These are phyloP conservation scores for Gnatocerus cornutus DNA, from an alignment of 2,888 invertebrate genomes.

Conservation along the genomic window DNA sequence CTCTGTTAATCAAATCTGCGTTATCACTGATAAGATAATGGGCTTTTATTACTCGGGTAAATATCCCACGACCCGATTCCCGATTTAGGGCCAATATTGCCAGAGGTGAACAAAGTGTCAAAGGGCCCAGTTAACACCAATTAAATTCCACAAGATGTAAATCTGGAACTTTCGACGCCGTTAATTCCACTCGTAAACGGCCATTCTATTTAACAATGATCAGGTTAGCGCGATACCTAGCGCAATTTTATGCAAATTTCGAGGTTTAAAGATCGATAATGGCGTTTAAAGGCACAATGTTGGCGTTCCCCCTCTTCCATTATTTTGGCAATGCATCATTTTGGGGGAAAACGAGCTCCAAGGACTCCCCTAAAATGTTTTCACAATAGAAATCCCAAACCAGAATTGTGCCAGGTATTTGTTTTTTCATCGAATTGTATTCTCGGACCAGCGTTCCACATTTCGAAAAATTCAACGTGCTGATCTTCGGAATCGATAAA, in stretches of 20 bases:
- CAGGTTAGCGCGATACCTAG: slow-evolving; percentile 15
- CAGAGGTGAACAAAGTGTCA: slow-evolving; percentile 26
- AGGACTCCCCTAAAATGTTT: slow-evolving; percentile 14
- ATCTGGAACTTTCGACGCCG: slow-evolving; percentile 22
- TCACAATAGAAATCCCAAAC: slow-evolving; percentile 17
- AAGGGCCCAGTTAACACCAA: slow-evolving; percentile 25
- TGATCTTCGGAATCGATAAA: too few relatives aligned
- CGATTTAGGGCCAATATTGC: slow-evolving; percentile 16
- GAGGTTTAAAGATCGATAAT: slow-evolving; percentile 28
- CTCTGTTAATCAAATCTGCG: slow-evolving; percentile 8
- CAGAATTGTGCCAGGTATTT: slow-evolving; percentile 25
- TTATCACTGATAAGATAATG: slow-evolving; percentile 32
- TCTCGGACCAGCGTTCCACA: too few relatives aligned
- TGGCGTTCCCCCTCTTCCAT: slow-evolving; percentile 7
- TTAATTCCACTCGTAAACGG: slow-evolving; percentile 21
- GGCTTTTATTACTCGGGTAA: slow-evolving; percentile 15
- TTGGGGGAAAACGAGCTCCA: slow-evolving; percentile 20
- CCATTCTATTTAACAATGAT: slow-evolving; percentile 24
- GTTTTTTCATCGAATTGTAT: slow-evolving; percentile 26
- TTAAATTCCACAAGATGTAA: slow-evolving; percentile 29
- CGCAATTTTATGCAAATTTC: slow-evolving; percentile 31
- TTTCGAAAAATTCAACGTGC: slow-evolving; percentile 37
- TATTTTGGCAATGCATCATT: slow-evolving; percentile 23
- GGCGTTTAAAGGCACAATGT: slow-evolving; percentile 17
- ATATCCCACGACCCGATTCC: slow-evolving; percentile 2